Base-by-base conservation (phyloP, 2,113 vertebrate genomes). In the Hiodon alosoides region DNA sequence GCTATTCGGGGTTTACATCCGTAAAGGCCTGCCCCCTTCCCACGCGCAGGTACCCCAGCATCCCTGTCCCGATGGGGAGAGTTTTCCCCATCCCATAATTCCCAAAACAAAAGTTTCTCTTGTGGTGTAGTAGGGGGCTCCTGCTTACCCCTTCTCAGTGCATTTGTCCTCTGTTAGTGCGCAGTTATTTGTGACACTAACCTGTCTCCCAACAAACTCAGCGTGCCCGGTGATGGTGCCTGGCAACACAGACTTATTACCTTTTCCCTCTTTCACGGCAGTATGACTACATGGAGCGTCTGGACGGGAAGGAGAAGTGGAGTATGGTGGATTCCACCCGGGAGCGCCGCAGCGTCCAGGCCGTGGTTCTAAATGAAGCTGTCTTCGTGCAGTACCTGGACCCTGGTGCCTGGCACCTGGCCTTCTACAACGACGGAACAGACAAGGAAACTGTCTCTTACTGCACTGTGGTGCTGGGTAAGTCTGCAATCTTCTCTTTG, bases 271-370 rank as follows among this genome's bases (percentile, higher is more conserved):
- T 72, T 2, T 76, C 57, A 67, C 4, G 71, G 14, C 82, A 96
- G 94, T 95, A 96, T 72, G 94, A 96, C 82, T 96, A 93, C 85
- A 96, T 96, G 93, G 94, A 96, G 13, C 93, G 94, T 3, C 80
- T 96, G 85, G 94, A 95, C 2, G 94, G 94, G 14, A 94, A 95
- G 31, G 94, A 95, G 87, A 95, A 95, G 81, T 95, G 94, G 94
- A 95, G 94, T 0, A 93, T 95, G 81, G 92, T 95, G 10, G 94
- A 96, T 82, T 91, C 94, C 0, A 93, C 94, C 0, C 84, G 94
- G 73, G 94, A 95, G 0, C 89, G 94, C 0, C 90, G 94, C 0
- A 95, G 94, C 77, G 89, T 95, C 48, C 94, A 95, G 82, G 95
- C 93, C 2, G 90, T 96, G 0, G 93, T 96, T 0, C 93, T 94